phyloP scores from a whole-genome alignment of 2,797 vertebrate genomes.

The Gastrophryne carolinensis region DNA sequence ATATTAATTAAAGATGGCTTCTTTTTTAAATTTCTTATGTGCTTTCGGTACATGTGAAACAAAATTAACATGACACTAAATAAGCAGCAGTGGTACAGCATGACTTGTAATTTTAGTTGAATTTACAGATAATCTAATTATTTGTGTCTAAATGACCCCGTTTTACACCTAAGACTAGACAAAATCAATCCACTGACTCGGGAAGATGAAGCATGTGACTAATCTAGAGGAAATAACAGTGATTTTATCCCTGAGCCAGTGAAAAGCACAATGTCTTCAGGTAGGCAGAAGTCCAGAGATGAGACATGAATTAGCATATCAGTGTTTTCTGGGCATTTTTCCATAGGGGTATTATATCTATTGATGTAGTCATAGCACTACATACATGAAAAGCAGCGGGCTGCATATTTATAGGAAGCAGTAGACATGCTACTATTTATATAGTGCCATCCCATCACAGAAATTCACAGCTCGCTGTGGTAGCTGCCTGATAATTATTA shows the following conservation, averaged over 20 bases:
- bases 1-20: not conserved
- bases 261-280: not conserved
- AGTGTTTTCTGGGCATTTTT: slow-evolving; percentile 3
- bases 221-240: slow-evolving; percentile 32
- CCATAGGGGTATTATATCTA: not conserved
- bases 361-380: slow-evolving; percentile 15
- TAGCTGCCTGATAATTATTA: slow-evolving; percentile 93
- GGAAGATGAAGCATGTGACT: slow-evolving; percentile 33
- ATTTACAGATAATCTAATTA: slow-evolving; percentile 31
- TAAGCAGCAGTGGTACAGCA: slow-evolving; percentile 2
- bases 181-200: slow-evolving; percentile 41
- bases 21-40: not conserved
- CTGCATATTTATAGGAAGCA: slow-evolving; percentile 67
- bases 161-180: slow-evolving; percentile 28
- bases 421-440: slow-evolving; percentile 69
- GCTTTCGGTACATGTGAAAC: slow-evolving; percentile 4
- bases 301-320: not conserved
- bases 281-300: not conserved
- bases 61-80: not conserved
- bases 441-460: slow-evolving; percentile 75
- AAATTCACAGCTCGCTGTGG: slow-evolving; percentile 75
- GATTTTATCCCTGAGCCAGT: not conserved
- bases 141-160: slow-evolving; percentile 31
- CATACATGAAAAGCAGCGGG: slow-evolving; percentile 62
- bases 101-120: slow-evolving; percentile 30